Conservation (phyloP, 2,888 invertebrate species). For the Ptilodon capucinus region DNA sequence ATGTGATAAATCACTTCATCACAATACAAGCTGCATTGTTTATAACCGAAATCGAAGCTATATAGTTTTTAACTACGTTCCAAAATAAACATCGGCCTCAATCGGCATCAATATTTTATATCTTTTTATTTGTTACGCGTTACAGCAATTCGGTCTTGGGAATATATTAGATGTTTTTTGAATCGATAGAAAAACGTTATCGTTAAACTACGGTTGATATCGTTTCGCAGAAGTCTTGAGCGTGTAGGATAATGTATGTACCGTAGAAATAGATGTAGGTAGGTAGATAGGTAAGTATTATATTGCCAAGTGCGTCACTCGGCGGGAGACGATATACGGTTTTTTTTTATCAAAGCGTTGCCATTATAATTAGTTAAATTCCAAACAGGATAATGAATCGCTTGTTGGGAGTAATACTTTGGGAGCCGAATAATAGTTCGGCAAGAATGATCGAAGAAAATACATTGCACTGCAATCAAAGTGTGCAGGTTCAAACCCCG, state of each 20-base stretch:
- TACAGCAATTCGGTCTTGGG: constrained; percentile 1
- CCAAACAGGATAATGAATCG: not conserved
- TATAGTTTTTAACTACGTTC: constrained; percentile 4
- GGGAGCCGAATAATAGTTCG: too few relatives aligned
- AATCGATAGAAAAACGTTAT: constrained; percentile 3
- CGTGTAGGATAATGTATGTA: constrained; percentile 7
- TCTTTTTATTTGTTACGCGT: constrained; percentile 8
- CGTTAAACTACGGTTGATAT: constrained; percentile 9
- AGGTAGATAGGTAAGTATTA: constrained; percentile 12
- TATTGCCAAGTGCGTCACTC: constrained; percentile 52
- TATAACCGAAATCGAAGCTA: constrained; percentile 5
- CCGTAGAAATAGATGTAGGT: constrained; percentile 18
- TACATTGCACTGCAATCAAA: too few relatives aligned
- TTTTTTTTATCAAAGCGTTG: constrained; percentile 10
- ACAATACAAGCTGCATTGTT: not conserved
- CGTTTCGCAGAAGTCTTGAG: constrained; percentile 8
- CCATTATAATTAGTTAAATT: not conserved
- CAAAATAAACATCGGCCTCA: constrained; percentile 7
- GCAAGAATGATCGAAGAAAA: too few relatives aligned
- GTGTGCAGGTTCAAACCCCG: too few relatives aligned
- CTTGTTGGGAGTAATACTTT: not conserved
- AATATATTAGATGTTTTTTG: constrained; percentile 11
- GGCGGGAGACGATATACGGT: constrained; percentile 20
- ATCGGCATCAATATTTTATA: constrained; percentile 1
- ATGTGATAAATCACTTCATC: too few relatives aligned